Conservation (phyloP, 2,113 vertebrate species). For the Etheostoma cragini region DNA sequence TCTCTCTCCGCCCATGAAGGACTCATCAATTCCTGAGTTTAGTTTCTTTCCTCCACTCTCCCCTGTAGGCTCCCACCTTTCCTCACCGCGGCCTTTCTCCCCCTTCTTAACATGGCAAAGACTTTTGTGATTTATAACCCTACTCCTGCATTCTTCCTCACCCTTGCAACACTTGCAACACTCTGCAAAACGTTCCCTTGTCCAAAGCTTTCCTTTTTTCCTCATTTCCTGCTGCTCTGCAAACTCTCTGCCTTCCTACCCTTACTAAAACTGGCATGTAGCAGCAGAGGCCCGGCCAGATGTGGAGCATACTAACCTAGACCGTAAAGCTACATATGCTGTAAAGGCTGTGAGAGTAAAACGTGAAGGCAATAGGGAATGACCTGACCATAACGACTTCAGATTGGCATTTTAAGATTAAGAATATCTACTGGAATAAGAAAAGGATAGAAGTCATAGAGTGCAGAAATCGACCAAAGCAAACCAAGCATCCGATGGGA, state of each 20-base stretch:
- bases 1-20: constrained; percentile 33
- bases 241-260: constrained; percentile 48
- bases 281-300: constrained; percentile 72
- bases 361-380: constrained; percentile 47
- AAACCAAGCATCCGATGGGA: constrained; percentile 34
- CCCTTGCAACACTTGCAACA: constrained; percentile 46
- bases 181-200: constrained; percentile 55
- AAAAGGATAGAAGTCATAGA: constrained; percentile 42
- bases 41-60: constrained; percentile 32
- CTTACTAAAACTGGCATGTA: constrained; percentile 51
- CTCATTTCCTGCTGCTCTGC: constrained; percentile 70
- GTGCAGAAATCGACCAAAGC: constrained; percentile 35
- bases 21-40: constrained; percentile 40
- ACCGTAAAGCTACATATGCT: constrained; percentile 71
- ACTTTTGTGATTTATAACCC: constrained; percentile 51
- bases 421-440: constrained; percentile 21
- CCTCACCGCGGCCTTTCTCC: constrained; percentile 24
- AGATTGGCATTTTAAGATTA: constrained; percentile 45
- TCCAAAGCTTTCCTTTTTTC: constrained; percentile 61
- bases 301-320: constrained; percentile 78
- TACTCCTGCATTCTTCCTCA: constrained; percentile 38
- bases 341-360: constrained; percentile 51
- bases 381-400: constrained; percentile 51
- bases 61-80: constrained; percentile 31
- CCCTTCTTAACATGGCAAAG: constrained; percentile 22